Evolutionary conservation across 2,113 vertebrate species (phyloP).

Genomic region (Anoura caudifer): DNA sequence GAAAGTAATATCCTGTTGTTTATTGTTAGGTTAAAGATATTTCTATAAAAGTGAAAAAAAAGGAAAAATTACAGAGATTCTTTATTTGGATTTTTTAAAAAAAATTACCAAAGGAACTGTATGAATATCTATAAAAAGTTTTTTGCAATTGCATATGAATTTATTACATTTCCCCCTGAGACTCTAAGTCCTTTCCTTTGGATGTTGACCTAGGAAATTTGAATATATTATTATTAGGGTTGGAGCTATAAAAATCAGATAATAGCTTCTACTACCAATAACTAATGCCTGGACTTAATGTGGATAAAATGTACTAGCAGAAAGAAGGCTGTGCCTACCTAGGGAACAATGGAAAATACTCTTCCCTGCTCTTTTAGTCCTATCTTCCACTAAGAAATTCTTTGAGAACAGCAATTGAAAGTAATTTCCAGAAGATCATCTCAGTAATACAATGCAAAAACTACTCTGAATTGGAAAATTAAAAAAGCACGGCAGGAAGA

Average conservation of each 20-base stretch:
- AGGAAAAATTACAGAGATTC: not conserved
- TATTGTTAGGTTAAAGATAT: not conserved
- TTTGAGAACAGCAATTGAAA: conserved; percentile 35
- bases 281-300: not conserved
- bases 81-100: not conserved
- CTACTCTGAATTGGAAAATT: not conserved
- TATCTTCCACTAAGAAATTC: not conserved
- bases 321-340: not conserved
- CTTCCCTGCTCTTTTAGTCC: not conserved
- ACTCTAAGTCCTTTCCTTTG: not conserved
- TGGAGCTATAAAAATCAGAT: not conserved
- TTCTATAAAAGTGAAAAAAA: conserved; percentile 26
- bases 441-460: not conserved
- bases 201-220: not conserved
- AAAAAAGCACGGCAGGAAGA: not conserved
- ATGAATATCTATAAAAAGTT: not conserved
- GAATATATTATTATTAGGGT: not conserved
- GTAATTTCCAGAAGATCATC: conserved; percentile 13
- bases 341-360: not conserved
- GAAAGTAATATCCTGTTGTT: not conserved
- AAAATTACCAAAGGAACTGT: not conserved
- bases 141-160: not conserved
- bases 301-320: not conserved
- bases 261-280: not conserved
- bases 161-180: not conserved